These are phyloP conservation scores for Petrolisthes cinctipes DNA, from an alignment of 2,888 invertebrate genomes.

Conservation along the genomic window DNA sequence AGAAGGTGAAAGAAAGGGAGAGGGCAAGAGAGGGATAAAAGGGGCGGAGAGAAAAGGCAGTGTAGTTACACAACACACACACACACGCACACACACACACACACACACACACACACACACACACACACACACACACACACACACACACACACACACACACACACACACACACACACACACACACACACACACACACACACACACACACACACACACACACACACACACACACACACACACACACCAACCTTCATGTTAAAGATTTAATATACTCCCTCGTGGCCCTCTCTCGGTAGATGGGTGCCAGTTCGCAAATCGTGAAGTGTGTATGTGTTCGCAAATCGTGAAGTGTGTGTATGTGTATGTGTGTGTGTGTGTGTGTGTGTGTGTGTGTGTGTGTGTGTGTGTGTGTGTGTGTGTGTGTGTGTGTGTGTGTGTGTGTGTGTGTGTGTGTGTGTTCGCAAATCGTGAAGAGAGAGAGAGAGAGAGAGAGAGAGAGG, in stretches of 20 bases:
- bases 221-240: not conserved
- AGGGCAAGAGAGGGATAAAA: not conserved
- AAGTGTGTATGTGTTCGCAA: too few relatives aligned
- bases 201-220: not conserved
- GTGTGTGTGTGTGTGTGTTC: constrained; percentile 11
- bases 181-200: not conserved
- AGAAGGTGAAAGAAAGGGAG: not conserved
- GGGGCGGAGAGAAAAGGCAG: not conserved
- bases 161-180: not conserved
- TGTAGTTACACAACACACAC: not conserved
- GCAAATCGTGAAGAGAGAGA: not conserved
- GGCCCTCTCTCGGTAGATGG: too few relatives aligned
- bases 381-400: too few relatives aligned
- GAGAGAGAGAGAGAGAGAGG: not conserved
- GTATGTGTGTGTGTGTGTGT: too few relatives aligned
- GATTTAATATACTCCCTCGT: too few relatives aligned
- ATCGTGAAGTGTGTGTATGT: too few relatives aligned
- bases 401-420: too few relatives aligned
- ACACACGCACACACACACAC: not conserved
- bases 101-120: constrained; percentile 4
- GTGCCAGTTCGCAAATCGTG: too few relatives aligned
- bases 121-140: not conserved
- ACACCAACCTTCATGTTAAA: not conserved
- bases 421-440: not conserved
- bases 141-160: not conserved